Evolutionary conservation across 2,113 vertebrate species (phyloP).

Genomic region (Coturnix japonica): DNA sequence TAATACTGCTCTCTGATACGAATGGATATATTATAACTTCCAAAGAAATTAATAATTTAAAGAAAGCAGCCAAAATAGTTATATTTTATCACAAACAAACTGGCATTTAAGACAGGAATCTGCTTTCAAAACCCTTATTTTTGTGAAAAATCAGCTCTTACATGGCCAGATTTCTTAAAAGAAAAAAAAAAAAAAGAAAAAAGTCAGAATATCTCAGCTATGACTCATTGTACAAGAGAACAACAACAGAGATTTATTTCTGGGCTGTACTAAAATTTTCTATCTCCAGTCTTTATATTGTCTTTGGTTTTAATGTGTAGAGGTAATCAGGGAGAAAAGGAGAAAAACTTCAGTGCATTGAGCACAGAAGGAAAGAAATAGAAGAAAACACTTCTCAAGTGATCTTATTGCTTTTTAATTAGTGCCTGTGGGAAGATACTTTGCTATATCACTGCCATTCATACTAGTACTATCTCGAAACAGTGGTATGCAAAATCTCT

Average conservation of each 20-base stretch:
- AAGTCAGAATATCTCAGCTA: background rate
- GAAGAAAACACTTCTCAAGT: background rate
- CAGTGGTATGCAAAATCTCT: constrained; percentile 53
- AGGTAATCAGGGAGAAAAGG: constrained; percentile 25
- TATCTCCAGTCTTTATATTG: background rate
- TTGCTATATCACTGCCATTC: constrained; percentile 44
- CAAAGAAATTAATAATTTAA: background rate
- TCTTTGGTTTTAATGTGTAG: constrained; percentile 27
- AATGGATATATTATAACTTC: background rate
- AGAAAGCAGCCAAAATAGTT: background rate
- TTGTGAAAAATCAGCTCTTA: background rate
- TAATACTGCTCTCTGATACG: background rate
- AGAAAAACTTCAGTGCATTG: constrained; percentile 19
- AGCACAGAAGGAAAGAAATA: constrained; percentile 1
- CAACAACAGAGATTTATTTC: background rate
- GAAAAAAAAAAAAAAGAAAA: no score
- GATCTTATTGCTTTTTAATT: constrained; percentile 73
- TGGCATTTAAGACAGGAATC: background rate
- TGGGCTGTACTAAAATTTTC: background rate
- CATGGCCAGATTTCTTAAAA: background rate
- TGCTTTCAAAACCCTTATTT: background rate
- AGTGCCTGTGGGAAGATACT: constrained; percentile 69
- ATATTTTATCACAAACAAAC: background rate
- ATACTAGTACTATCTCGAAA: constrained; percentile 47
- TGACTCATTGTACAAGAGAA: background rate